Base-by-base conservation (phyloP, 2,888 invertebrate species). In the Erynnis tages region DNA sequence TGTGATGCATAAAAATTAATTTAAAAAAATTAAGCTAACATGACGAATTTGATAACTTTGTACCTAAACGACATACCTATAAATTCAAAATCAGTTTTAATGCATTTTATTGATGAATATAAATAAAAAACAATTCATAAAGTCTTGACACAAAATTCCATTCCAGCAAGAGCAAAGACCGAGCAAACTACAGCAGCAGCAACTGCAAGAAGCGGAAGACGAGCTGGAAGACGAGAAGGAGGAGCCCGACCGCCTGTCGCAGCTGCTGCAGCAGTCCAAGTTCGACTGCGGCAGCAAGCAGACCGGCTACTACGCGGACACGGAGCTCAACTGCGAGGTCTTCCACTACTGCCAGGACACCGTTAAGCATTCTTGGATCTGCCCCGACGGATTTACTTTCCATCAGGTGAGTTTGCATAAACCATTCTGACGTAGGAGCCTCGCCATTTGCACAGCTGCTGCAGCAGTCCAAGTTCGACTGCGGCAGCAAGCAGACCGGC, bases 331-430 rank as follows among this genome's bases (percentile, higher is more conserved):
- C 67, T 97, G 97, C 71, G 97, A 97, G 82, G 96, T 97, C 29
- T 97, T 97, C 92, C 97, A 97, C 75, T 97, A 97, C 80, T 97
- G 97, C 73, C 96, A 97, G 73, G 97, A 96, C 64, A 95, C 93
- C 65, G 95, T 95, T 29, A 94, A 94, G 69, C 97, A 97, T 80
- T 97, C 97, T 1, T 97, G 97, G 97, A 94, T 97, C 67, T 97
- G 97, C 68, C 97, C 97, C 0, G 96, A 96, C 67, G 96, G 96
- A 49, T 97, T 97, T 75, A 93, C 93, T 41, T 96, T 96, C 92
- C 95, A 96, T 69, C 95, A 95, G 91, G 94, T 94, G 17, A 16
- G 10, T n/a, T n/a, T n/a, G n/a, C n/a, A n/a, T n/a, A n/a, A n/a
- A n/a, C n/a, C n/a, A n/a, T n/a, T n/a, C n/a, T n/a, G n/a, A n/a